Base-by-base conservation (phyloP, 2,797 vertebrate genomes). In the Amazona ochrocephala region DNA sequence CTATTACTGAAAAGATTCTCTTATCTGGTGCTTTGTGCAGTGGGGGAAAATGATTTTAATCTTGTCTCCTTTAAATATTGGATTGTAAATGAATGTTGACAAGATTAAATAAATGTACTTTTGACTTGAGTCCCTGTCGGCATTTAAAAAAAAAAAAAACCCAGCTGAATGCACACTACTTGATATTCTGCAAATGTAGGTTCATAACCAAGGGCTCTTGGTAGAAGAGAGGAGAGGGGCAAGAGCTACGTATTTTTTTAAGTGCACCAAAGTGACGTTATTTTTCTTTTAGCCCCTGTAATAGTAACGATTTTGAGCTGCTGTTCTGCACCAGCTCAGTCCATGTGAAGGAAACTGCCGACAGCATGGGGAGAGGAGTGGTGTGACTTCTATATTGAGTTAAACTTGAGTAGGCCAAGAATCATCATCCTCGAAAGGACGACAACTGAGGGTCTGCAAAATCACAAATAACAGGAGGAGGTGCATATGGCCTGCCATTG, bases 1-100 rank as follows among this genome's bases (percentile, higher is more conserved):
- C 87, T 94, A 93, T 98, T 97, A 97, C 84, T 91, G 92, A 96
- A 97, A 97, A 94, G 91, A 90, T 94, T 95, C 89, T 97, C 97
- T 97, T 96, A 97, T 97, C 92, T 95, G 85, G 89, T 89, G 86
- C 84, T 97, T 96, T 97, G 94, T 97, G 89, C 67, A 87, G 76
- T 94, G 83, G 70, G 93, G 93, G 91, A 92, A 95, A 97, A 95
- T 96, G 54, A 91, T 95, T 95, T 97, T 96, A 97, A 96, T 96
- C 84, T 91, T 94, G 84, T 68, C 58, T 92, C 58, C 94, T 95
- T 97, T 94, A 93, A 95, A 94, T 91, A 84, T 78, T 95, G 84
- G 72, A 83, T 89, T 81, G 73, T 88, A 97, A 96, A 97, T 97
- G 82, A 96, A 88, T 96, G 90, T 78, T 92, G 93, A 95, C 87